Percentiles rank a stretch among this genome's conserved stretches.
Evolutionary conservation across 92 coral and sea anemone species (phyloP).

Genomic region (Galaxea fascicularis): DNA sequence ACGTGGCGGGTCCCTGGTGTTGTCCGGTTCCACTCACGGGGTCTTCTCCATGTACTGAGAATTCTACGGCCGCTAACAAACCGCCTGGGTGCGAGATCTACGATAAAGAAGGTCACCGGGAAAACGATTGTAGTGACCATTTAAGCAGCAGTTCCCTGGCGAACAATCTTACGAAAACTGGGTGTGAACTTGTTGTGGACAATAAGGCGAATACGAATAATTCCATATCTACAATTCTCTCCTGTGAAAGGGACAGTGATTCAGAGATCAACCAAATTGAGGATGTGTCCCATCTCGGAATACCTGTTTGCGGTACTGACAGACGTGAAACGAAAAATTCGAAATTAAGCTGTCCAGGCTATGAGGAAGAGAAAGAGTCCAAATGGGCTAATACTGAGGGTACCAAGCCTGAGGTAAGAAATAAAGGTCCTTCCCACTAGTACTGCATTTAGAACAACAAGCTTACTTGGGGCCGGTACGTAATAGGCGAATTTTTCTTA

Average conservation of each 20-base stretch:
- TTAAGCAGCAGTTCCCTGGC: neutral
- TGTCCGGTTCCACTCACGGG: too few species aligned
- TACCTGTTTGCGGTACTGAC: neutral
- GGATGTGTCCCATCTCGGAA: neutral
- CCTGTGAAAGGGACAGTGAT: neutral
- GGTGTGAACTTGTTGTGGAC: neutral
- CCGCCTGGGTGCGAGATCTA: neutral
- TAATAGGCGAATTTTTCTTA: too few species aligned
- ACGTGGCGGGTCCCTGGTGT: neutral
- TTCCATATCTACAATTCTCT: conserved; percentile 2
- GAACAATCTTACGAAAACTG: neutral
- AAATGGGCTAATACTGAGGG: neutral
- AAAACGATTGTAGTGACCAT: neutral
- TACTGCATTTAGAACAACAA: too few species aligned
- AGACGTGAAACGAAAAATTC: too few species aligned
- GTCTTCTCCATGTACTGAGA: too few species aligned
- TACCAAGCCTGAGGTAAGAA: too few species aligned
- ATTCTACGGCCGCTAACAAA: too few species aligned
- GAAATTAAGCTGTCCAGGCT: neutral
- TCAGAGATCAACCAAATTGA: neutral
- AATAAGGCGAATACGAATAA: neutral
- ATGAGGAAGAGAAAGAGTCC: neutral
- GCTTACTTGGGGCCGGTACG: too few species aligned
- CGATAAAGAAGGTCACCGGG: neutral
- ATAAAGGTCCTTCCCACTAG: too few species aligned